Evolutionary conservation across 1,140 invertebrate species (phyloP).

Genomic region (Hyles vespertilio): DNA sequence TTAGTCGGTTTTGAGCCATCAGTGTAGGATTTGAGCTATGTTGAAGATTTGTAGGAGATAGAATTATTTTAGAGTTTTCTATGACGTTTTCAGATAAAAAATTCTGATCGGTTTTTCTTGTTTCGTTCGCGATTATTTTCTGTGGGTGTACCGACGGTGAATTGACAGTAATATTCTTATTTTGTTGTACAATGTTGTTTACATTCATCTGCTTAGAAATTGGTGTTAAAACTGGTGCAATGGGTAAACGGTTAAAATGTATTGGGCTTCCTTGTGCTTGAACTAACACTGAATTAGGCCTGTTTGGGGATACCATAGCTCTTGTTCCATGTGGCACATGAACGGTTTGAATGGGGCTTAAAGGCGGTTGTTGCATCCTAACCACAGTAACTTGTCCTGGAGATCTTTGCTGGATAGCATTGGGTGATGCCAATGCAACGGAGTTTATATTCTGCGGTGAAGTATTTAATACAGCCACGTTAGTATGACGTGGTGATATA

Average conservation of each 20-base stretch:
- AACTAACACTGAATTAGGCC: conserved; percentile 64
- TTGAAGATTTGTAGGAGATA: conserved; percentile 58
- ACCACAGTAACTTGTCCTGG: conserved; percentile 69
- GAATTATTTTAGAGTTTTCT: conserved; percentile 65
- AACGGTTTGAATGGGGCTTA: conserved; percentile 68
- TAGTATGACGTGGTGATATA: conserved; percentile 58
- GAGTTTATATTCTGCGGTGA: conserved; percentile 55
- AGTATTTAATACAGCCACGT: conserved; percentile 61
- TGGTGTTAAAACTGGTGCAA: conserved; percentile 74
- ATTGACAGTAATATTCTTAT: conserved; percentile 42
- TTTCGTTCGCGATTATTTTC: conserved; percentile 47
- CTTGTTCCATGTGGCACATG: conserved; percentile 56
- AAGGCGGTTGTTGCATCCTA: conserved; percentile 71
- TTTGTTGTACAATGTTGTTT: conserved; percentile 72
- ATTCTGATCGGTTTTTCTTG: conserved; percentile 50
- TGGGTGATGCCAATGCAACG: conserved; percentile 47
- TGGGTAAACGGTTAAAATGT: conserved; percentile 72
- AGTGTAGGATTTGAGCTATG: conserved; percentile 55
- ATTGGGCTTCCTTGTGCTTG: conserved; percentile 63
- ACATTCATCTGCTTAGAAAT: conserved; percentile 75
- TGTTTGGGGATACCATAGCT: conserved; percentile 69
- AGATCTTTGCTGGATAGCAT: conserved; percentile 57
- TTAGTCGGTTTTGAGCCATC: conserved; percentile 66
- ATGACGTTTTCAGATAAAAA: conserved; percentile 37
- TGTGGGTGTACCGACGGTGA: conserved; percentile 47